Evolutionary conservation across 92 coral and sea anemone genomes (phyloP), one percentile per base, ranked within the genome.

Genomic region (Bergia puertoricense): DNA sequence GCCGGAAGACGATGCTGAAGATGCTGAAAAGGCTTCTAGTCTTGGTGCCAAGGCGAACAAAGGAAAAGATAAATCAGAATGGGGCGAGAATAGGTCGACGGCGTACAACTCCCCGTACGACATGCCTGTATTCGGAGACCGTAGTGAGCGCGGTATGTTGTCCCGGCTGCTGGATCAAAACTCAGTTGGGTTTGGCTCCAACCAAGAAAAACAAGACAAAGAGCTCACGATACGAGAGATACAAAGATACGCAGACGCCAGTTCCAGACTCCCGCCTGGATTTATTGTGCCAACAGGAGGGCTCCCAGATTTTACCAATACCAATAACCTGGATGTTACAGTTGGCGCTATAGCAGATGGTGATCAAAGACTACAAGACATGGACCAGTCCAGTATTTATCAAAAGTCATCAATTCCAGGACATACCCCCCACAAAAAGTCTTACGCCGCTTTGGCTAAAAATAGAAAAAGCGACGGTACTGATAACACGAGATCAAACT

Each of bases 141-240:
- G 66, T 11, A 72, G 87, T 51, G 87, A 84, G 36, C 68, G 72
- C 87, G 79, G 79, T 0, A 71, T 84, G 87, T 22, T 84, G 3
- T 71, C 87, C n/a, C 67, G 87, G 43, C 48, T 84, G 37, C 79
- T 84, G 15, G 87, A 84, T 71, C 87, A 84, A 56, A 71, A 68
- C 38, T 20, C 67, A 10, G 1, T 71, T 13, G 87, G 87, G 11
- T 84, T 84, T 71, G 87, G 87, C 6, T 10, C 87, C 66, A 84
- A 72, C 57, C 79, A 46, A 36, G 87, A 84, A 39, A 84, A 84
- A 1, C 68, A 71, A 46, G 87, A 84, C 23, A 84, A 84, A 50
- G 87, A 84, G 65, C 38, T 84, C 23, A 71, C 79, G 11, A 84
- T 84, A 30, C 62, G 16, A 23, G 42, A 84, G 44, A 84, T 84